Evolutionary conservation across 2,888 invertebrate species (phyloP).

Genomic region (Melipona bicolor): DNA sequence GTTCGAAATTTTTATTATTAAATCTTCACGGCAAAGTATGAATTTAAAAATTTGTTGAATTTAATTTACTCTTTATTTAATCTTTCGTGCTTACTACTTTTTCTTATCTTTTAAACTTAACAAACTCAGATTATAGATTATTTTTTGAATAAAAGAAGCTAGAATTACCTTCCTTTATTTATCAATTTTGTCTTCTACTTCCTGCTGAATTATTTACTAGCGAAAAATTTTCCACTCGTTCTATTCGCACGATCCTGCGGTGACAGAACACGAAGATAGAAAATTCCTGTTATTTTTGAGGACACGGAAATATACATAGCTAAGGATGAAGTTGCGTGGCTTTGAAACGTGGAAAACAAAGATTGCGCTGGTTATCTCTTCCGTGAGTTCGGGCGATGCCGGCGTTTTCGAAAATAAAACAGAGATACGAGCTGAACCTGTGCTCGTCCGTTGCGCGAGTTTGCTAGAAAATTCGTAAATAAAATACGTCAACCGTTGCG

Average conservation of each 20-base stretch:
- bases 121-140: no score
- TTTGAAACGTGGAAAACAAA: slow-evolving; percentile 3
- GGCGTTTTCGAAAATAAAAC: neutral
- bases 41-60: neutral
- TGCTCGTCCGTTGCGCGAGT: no score
- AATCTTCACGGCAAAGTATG: neutral
- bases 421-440: neutral
- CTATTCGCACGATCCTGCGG: neutral
- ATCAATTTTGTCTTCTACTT: neutral
- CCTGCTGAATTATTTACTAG: neutral
- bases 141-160: no score
- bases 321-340: neutral
- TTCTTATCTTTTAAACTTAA: neutral
- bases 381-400: neutral
- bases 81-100: neutral
- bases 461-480: slow-evolving; percentile 3
- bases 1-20: neutral
- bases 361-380: neutral
- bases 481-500: neutral
- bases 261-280: neutral
- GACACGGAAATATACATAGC: neutral
- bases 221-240: neutral
- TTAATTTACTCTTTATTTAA: neutral
- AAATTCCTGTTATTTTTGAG: neutral
- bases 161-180: no score